phyloP scores from a whole-genome alignment of 1,140 invertebrate genomes.

The Orussus abietinus region DNA sequence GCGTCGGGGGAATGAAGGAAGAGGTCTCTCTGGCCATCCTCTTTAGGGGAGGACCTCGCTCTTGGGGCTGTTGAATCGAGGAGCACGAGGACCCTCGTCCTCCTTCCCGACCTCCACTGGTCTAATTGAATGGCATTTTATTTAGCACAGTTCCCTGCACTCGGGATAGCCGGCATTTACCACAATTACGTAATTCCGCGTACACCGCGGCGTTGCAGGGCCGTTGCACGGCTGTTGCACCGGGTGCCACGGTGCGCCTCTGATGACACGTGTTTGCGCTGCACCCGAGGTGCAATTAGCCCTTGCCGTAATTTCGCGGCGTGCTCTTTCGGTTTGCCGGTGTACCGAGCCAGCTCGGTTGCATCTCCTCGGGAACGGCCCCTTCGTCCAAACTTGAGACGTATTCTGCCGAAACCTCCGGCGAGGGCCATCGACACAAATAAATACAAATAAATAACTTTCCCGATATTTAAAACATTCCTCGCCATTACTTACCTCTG shows the following conservation, averaged over 20 bases:
- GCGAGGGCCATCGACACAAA: too few species aligned
- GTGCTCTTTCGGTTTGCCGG: background rate
- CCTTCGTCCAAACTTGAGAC: too few species aligned
- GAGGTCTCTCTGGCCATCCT: too few species aligned
- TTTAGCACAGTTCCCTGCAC: slow-evolving; percentile 44
- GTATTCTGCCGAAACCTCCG: too few species aligned
- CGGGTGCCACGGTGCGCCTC: slow-evolving; percentile 18
- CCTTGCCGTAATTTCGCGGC: slow-evolving; percentile 32
- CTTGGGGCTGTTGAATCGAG: too few species aligned
- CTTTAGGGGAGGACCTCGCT: slow-evolving; percentile 27
- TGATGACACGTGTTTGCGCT: slow-evolving; percentile 44
- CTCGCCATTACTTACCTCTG: too few species aligned
- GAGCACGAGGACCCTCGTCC: too few species aligned
- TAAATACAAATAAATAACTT: too few species aligned
- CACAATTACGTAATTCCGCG: slow-evolving; percentile 47
- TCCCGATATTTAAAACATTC: too few species aligned
- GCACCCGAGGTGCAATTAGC: slow-evolving; percentile 39
- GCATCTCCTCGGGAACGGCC: slow-evolving; percentile 7
- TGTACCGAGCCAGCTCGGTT: slow-evolving; percentile 8
- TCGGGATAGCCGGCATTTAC: slow-evolving; percentile 44
- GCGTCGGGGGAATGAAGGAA: too few species aligned
- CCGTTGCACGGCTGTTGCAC: slow-evolving; percentile 17
- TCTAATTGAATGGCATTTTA: slow-evolving; percentile 46
- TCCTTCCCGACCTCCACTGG: slow-evolving; percentile 18
- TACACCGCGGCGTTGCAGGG: slow-evolving; percentile 24